Base-by-base conservation (phyloP, 2,113 vertebrate genomes). In the Epinephelus moara region DNA sequence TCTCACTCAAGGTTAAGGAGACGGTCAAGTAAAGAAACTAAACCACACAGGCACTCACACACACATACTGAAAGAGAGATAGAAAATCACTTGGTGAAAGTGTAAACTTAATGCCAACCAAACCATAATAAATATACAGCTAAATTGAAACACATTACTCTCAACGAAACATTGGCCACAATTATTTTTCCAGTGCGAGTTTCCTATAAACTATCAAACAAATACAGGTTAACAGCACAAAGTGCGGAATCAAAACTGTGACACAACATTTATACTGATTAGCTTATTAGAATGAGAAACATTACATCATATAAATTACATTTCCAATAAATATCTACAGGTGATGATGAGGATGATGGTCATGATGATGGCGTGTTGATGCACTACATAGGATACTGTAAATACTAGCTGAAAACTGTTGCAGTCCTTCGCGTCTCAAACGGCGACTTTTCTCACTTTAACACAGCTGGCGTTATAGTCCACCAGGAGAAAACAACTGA, bases 321-420 rank as follows among this genome's bases (percentile, higher is more conserved):
- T 91, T 88, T 93, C 89, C 85, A 84, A 64, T 93, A 89, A 90
- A 88, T 93, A 94, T 94, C 92, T 94, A 94, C 94, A 94, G 90
- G 87, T 90, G 63, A 45, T 68, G 84, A 74, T 69, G 64, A 45
- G 8, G 52, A 12, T 56, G 66, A 21, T 47, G 78, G 49, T 78
- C 77, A 67, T 25, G 75, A 75, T 71, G 49, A 75, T 71, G 49
- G 79, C 70, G 42, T 84, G 84, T 68, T 30, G 71, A 78, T 89
- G 83, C 80, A 69, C 85, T 83, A 85, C 83, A 55, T 45, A 88
- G 63, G 81, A 71, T 73, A 85, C 70, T 70, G 74, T 83, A 60
- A 89, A 72, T 75, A 79, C 69, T 57, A 78, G 33, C 80, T 85
- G 57, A 82, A 85, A 73, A 86, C 60, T 23, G 70, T 21, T 64